Evolutionary conservation across 2,888 invertebrate species (phyloP), one percentile per base, ranked within the genome.

Genomic region (Cremastinae sp.): DNA sequence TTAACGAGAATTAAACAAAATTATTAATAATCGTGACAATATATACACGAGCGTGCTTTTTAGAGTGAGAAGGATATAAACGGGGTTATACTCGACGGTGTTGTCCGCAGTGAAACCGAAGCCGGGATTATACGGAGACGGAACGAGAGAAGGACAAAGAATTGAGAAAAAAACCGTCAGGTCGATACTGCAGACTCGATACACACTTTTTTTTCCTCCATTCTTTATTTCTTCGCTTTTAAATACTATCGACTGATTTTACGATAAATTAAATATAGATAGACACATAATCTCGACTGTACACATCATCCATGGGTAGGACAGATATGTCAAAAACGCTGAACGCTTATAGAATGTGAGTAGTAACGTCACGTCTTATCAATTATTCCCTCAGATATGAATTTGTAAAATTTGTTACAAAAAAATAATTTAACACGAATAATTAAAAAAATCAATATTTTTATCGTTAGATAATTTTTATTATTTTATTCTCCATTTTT

Each of bases 321-420:
- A 89, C 88, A 82, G 88, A 89, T 87, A 95, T 95, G 94, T 96
- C 96, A 91, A 96, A 95, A 93, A 95, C 95, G 90, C 94, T 96
- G 90, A 96, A 96, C 92, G 95, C 95, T 89, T 96, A 96, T 91
- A 94, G 96, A 93, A 95, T 96, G 96, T 96, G 92, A 96, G 95
- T 95, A 92, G 76, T 81, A 55, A 74, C 55, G 16, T 35, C 51
- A 59, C 45, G 45, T 58, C 43, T 39, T 45, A 7, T 8, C 62
- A 55, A 41, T 58, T 37, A 51, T 61, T 45, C 5, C 2, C n/a
- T 12, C 45, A 12, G 45, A 1, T 4, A 12, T 4, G 45, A 12
- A 14, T n/a, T 45, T 12, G 1, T 5, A 45, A 4, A 4, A 4
- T n/a, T 18, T 58, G 20, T 20, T 7, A 5, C 0, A 58, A 12